These are phyloP conservation scores for Agriopis aurantiaria DNA, from an alignment of 2,888 invertebrate species.

Conservation along the genomic window DNA sequence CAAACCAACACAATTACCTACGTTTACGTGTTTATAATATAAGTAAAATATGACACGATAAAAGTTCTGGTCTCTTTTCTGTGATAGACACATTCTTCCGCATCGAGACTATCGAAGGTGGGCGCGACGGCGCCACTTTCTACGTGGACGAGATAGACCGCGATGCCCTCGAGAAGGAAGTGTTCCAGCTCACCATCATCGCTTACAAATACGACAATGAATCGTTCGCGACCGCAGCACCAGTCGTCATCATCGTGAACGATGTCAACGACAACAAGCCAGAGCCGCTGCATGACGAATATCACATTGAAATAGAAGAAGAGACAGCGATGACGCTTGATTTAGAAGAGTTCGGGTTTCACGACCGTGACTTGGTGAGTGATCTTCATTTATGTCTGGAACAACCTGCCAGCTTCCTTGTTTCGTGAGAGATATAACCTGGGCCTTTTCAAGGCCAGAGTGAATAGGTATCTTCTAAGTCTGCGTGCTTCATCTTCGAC, in stretches of 20 bases:
- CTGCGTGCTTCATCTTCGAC: too few relatives aligned
- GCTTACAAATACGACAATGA: constrained; percentile 78
- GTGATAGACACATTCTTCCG: constrained; percentile 72
- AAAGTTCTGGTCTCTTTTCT: neutral
- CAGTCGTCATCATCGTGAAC: constrained; percentile 79
- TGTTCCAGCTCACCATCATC: constrained; percentile 76
- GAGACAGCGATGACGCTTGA: constrained; percentile 81
- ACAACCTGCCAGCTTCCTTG: too few relatives aligned
- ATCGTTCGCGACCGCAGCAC: constrained; percentile 61
- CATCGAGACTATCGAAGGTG: constrained; percentile 66
- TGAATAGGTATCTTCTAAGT: too few relatives aligned
- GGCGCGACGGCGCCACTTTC: constrained; percentile 66
- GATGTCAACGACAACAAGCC: constrained; percentile 90
- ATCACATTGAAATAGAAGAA: constrained; percentile 78
- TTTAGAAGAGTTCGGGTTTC: constrained; percentile 82
- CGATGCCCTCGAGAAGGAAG: constrained; percentile 74
- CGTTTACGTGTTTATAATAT: too few relatives aligned
- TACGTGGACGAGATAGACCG: constrained; percentile 76
- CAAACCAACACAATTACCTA: too few relatives aligned
- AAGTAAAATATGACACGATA: neutral
- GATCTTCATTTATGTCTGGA: too few relatives aligned
- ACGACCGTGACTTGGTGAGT: constrained; percentile 83
- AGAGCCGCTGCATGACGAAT: constrained; percentile 67
- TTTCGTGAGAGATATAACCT: too few relatives aligned
- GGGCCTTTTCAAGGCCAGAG: too few relatives aligned